Conservation (phyloP, 2,113 vertebrate species). For the Hypanus sabinus region DNA sequence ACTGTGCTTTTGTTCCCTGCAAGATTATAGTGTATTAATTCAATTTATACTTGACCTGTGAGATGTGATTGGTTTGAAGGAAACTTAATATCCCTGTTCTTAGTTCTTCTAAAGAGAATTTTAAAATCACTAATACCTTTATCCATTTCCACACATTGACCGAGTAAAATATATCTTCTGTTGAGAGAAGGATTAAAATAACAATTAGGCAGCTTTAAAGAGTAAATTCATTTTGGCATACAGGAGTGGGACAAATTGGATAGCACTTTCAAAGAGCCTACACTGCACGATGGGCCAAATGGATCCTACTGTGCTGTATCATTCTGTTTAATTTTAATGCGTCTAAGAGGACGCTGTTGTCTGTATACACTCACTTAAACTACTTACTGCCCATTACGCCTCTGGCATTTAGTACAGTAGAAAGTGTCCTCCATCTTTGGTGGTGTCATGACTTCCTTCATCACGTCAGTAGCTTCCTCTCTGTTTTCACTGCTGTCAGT, state of each 20-base stretch:
- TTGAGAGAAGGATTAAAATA: background rate
- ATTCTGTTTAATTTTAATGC: background rate
- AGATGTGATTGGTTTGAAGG: background rate
- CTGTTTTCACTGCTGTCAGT: too few relatives aligned
- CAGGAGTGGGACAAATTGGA: background rate
- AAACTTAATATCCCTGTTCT: slow-evolving; percentile 7
- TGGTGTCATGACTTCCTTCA: too few relatives aligned
- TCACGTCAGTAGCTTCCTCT: too few relatives aligned
- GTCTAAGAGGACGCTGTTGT: too few relatives aligned
- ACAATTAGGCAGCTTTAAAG: background rate
- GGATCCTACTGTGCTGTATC: background rate
- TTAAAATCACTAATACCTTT: background rate
- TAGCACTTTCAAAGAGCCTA: background rate
- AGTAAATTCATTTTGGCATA: background rate
- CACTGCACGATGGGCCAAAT: background rate
- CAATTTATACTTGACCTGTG: background rate
- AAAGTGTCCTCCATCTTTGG: too few relatives aligned
- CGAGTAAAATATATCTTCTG: background rate
- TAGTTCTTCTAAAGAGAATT: background rate
- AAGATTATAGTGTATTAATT: background rate
- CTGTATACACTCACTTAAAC: too few relatives aligned
- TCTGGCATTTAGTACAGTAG: too few relatives aligned
- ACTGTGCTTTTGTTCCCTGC: background rate
- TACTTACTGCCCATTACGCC: too few relatives aligned
- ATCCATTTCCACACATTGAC: background rate